Base-by-base conservation (phyloP, 2,888 invertebrate species). In the Lasioglossum oenotherae region DNA sequence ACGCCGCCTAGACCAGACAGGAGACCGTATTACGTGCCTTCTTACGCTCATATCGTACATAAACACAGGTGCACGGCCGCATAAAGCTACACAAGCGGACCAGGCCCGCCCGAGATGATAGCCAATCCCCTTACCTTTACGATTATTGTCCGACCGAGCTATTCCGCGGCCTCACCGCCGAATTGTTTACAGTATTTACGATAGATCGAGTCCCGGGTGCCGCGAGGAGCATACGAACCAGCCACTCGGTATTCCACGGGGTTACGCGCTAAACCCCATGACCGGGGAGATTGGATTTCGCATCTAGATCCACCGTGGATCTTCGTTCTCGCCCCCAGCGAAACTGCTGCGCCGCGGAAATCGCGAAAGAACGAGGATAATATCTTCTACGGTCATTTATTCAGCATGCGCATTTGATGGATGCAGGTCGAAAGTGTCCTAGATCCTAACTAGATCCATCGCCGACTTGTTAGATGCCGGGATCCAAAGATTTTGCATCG, bases 81-180 rank as follows among this genome's bases (percentile, higher is more conserved):
- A 49, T 71, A 76, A 67, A 80, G 60, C 69, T 49, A 41, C 79
- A 46, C 35, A 35, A 38, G 23, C 69, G 69, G 69, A 35, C 78
- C 27, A 44, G 69, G 67, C 41, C 78, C 64, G 85, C 85, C 87
- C 87, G 77, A 92, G 90, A 91, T 89, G 92, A 93, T 92, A 91
- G 92, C 91, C 93, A 92, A 93, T 93, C 91, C 88, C 91, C 90
- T 92, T 91, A 91, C 93, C 91, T 93, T 93, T 93, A 93, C 92
- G 93, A 92, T 93, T 93, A 93, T 93, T 92, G 92, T 91, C 81
- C 85, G 84, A 78, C 87, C 82, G 83, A 84, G 76, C 80, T 82
- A 77, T 89, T 85, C 82, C 84, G 88, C 67, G 67, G 67, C 87
- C 87, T 91, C 88, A 87, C 88, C 87, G 87, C 89, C 92, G 90